Evolutionary conservation across 2,888 invertebrate genomes (phyloP), one percentile per base, ranked within the genome.

Genomic region (Thumatha senex): DNA sequence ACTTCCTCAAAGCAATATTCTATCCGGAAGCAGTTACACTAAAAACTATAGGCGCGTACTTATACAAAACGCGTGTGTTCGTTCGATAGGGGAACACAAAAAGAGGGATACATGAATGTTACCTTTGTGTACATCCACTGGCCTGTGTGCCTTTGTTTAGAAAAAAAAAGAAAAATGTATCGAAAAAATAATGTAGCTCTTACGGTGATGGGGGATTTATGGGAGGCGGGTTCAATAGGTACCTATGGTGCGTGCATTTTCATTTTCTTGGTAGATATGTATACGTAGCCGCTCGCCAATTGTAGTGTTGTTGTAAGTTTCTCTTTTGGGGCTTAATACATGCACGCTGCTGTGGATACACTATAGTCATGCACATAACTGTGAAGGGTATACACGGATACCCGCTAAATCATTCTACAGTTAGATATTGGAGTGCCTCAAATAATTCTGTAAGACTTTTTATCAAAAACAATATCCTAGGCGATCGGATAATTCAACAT

Each of bases 101-200:
- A 61, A 65, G 63, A 56, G 61, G 67, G 74, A 70, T 67, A 67
- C 62, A 71, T 70, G 67, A 72, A 72, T 70, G 80, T 72, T 67
- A 65, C 73, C 72, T 80, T 83, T 83, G 78, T 82, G 54, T 46
- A 44, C 55, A 71, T 54, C 72, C 80, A 80, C 65, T 75, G 75
- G 74, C 63, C 72, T 80, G 77, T 66, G 60, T 52, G 31, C 72
- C 67, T 77, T 79, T 80, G 76, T 78, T 63, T 57, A 38, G 15
- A 38, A 31, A 49, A 51, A 46, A 48, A 48, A 46, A 48, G 30
- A 66, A 53, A 56, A 53, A 55, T 56, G 49, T 61, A 69, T 61
- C 40, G 48, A 56, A 44, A 56, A 33, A 4, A 65, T 51, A 49
- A 44, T 35, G 48, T 44, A 39, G 43, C 29, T 42, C 39, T 46